Base-by-base conservation (phyloP, 2,113 vertebrate genomes). In the Alethe diademata region DNA sequence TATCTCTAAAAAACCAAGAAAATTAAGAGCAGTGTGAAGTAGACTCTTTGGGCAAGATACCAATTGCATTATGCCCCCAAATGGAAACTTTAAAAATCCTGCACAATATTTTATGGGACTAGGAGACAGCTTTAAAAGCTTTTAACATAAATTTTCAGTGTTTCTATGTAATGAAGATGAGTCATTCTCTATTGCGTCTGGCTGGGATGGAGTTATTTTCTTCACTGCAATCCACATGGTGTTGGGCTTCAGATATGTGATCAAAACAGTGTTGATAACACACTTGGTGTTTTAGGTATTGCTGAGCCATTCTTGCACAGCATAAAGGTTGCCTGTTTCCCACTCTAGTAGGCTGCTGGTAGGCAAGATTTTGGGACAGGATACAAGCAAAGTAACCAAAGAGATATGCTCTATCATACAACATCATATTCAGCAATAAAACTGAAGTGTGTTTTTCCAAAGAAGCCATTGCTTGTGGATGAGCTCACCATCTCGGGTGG, bases 91-190 rank as follows among this genome's bases (percentile, higher is more conserved):
- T 22, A 28, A 67, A 78, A 62, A 31, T 14, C 9, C 50, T 67
- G 8, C 26, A 36, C 23, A 38, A 4, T 58, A 45, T 45, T 82
- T 91, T 67, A 42, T 0, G 0, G 22, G 6, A 3, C 9, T 61
- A 82, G 16, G 17, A 57, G 18, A 35, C 9, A 83, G 25, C 11
- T 69, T 67, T 53, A n/a, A 28, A 25, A 48, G 14, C 35, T 35
- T 35, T 35, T 35, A 35, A 35, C 17, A 12, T 17, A 70, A 40
- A 9, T 28, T 58, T 61, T 70, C 47, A 67, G 2, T 62, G 24
- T 40, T 78, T 25, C 20, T 53, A 6, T 48, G 60, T 54, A 9
- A 51, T 11, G 10, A 57, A 86, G 23, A 64, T 50, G 14, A 40
- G 16, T 20, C 24, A 43, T 64, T 48, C 3, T 60, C 6, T 42